These are phyloP conservation scores for Poeciliopsis retropinna DNA, from an alignment of 2,113 vertebrate species.

Conservation along the genomic window DNA sequence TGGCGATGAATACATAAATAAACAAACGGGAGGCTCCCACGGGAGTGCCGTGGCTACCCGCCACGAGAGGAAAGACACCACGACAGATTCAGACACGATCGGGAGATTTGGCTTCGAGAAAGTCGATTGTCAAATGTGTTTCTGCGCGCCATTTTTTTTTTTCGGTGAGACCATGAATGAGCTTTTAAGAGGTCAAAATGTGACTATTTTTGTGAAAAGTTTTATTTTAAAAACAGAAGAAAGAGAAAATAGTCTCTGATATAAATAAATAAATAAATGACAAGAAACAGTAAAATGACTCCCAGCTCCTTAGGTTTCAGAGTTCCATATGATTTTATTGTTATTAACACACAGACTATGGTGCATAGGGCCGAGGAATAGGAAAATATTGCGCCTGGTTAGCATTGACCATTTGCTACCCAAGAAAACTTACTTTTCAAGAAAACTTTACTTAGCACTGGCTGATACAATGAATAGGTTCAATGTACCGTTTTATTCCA, in stretches of 20 bases:
- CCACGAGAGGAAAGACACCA: not conserved
- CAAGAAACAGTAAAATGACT: no score
- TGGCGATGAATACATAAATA: conserved; percentile 76
- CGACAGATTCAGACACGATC: not conserved
- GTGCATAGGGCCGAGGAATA: no score
- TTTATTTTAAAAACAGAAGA: not conserved
- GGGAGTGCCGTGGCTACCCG: conserved; percentile 37
- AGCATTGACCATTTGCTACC: no score
- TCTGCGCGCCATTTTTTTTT: not conserved
- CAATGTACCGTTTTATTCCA: no score
- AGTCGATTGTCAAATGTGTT: not conserved
- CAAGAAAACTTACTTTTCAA: no score
- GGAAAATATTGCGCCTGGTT: no score
- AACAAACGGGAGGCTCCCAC: conserved; percentile 55
- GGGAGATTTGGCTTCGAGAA: not conserved
- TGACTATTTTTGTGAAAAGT: not conserved
- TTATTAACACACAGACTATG: no score
- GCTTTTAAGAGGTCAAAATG: not conserved
- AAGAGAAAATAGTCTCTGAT: not conserved
- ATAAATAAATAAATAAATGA: not conserved
- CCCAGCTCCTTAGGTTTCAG: no score
- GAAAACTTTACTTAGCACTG: no score
- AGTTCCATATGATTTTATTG: no score
- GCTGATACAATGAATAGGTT: no score
- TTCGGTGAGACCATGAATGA: not conserved